Percentiles rank a stretch among this genome's conserved stretches.
Conservation (phyloP, 92 coral and sea anemone species). For the Actinostola sp. region DNA sequence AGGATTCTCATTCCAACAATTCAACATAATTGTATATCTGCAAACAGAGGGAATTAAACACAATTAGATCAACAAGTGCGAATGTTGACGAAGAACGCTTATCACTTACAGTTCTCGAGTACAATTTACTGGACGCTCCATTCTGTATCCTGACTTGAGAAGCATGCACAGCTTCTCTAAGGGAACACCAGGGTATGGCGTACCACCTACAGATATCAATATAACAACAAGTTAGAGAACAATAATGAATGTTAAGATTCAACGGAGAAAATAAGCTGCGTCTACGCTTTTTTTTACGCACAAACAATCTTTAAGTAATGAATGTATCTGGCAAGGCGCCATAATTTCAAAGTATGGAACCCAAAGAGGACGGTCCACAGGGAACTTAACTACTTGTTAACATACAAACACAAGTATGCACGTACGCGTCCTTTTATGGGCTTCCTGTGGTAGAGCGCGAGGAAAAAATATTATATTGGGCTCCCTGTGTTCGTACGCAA, state of each 20-base stretch:
- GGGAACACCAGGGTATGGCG: slow-evolving; percentile 96
- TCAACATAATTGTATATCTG: slow-evolving; percentile 72
- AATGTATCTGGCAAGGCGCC: too few relatives aligned
- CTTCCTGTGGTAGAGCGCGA: too few relatives aligned
- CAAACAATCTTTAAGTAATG: too few relatives aligned
- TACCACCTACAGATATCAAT: slow-evolving; percentile 69
- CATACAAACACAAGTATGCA: too few relatives aligned
- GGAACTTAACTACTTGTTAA: too few relatives aligned
- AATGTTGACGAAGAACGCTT: background rate
- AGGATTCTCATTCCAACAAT: slow-evolving; percentile 89
- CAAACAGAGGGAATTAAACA: background rate
- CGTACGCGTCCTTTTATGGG: too few relatives aligned
- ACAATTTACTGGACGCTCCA: slow-evolving; percentile 93
- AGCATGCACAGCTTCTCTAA: slow-evolving; percentile 86
- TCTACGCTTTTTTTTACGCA: background rate
- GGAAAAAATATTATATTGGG: too few relatives aligned
- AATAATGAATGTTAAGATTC: background rate
- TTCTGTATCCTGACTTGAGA: slow-evolving; percentile 88
- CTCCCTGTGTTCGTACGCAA: too few relatives aligned
- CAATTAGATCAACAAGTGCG: background rate
- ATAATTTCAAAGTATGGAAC: too few relatives aligned
- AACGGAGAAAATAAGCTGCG: background rate
- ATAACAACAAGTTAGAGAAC: background rate
- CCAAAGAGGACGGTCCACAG: too few relatives aligned
- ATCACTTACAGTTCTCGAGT: slow-evolving; percentile 85